phyloP scores from a whole-genome alignment of 2,888 invertebrate species.

The Thysanoteuthis rhombus region DNA sequence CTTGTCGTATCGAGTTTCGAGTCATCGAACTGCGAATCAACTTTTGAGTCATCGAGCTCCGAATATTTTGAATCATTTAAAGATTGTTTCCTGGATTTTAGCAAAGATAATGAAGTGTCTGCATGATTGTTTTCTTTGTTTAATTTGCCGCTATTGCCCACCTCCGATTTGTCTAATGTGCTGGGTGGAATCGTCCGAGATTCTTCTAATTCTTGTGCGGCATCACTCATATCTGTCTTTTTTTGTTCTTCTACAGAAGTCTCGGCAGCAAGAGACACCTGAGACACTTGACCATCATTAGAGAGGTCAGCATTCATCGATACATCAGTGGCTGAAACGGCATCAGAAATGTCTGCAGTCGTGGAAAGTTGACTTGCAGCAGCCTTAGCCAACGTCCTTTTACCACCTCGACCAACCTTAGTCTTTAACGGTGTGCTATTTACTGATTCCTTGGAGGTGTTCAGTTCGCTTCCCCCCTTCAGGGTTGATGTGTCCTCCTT shows the following conservation, averaged over 20 bases:
- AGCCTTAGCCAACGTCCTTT: background rate
- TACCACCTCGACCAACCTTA: background rate
- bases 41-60: no score
- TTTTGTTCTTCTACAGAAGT: background rate
- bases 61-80: background rate
- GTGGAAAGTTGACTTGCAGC: background rate
- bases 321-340: background rate
- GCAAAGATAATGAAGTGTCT: background rate
- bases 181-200: background rate
- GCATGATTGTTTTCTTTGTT: background rate
- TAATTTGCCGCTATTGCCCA: background rate
- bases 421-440: background rate
- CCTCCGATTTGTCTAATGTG: background rate
- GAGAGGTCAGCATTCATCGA: background rate
- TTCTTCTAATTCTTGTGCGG: background rate
- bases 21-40: no score
- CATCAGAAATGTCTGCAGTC: background rate
- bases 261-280: background rate
- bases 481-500: background rate
- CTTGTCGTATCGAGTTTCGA: background rate
- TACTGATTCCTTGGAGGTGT: background rate
- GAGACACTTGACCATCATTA: no score
- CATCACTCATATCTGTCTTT: background rate
- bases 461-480: background rate
- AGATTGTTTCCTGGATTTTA: background rate